A percentile compares a stretch with the other conserved stretches of the same genome.
These are phyloP conservation scores for Pseudomyrmex cubaensis DNA, from an alignment of 1,140 invertebrate species.

Conservation along the genomic window DNA sequence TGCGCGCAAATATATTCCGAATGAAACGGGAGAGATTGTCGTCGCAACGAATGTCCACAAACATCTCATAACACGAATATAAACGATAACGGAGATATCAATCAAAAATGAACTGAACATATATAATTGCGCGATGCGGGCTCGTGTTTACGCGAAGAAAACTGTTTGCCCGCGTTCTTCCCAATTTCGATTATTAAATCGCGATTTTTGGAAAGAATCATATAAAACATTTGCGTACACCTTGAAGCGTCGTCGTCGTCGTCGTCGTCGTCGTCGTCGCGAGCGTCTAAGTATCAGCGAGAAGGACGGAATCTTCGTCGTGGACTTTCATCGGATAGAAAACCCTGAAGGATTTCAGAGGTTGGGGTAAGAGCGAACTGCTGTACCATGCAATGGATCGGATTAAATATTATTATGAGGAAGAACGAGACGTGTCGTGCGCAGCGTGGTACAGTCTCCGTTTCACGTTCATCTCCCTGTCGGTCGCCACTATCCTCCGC, in stretches of 20 bases:
- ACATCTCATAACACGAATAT: neutral
- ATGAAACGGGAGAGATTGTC: neutral
- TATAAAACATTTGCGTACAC: neutral
- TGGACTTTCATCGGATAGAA: slow-evolving; percentile 60
- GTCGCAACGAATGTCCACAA: neutral
- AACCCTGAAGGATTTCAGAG: slow-evolving; percentile 77
- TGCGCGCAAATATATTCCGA: neutral
- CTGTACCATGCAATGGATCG: slow-evolving; percentile 83
- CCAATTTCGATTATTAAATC: slow-evolving; percentile 4
- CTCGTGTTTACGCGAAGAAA: neutral
- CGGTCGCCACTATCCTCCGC: slow-evolving; percentile 30
- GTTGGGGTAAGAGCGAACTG: slow-evolving; percentile 81
- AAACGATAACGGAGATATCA: neutral
- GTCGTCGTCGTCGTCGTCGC: neutral
- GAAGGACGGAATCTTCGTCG: slow-evolving; percentile 65
- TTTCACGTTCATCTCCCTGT: slow-evolving; percentile 63
- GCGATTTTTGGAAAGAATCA: neutral
- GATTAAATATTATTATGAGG: slow-evolving; percentile 84
- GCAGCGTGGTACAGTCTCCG: slow-evolving; percentile 62
- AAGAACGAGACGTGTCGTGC: slow-evolving; percentile 80
- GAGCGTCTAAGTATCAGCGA: slow-evolving; percentile 31
- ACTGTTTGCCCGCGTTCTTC: neutral
- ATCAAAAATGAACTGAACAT: neutral
- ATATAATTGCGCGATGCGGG: slow-evolving; percentile 5
- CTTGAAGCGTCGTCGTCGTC: slow-evolving; percentile 1